Evolutionary conservation across 2,797 vertebrate genomes (phyloP).

Genomic region (Sebastolobus alascanus): DNA sequence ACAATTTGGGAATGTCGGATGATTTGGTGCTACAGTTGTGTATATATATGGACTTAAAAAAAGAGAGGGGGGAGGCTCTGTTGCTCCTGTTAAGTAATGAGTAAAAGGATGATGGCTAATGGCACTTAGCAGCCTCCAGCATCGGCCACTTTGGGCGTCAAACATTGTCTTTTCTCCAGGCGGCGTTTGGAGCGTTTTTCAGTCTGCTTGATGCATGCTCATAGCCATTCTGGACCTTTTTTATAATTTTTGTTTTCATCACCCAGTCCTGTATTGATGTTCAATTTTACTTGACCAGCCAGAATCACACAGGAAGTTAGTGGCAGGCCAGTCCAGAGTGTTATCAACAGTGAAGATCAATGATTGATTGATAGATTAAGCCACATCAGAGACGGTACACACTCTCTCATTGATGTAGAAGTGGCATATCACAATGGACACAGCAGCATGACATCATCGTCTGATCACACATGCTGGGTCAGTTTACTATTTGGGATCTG

Average conservation of each 20-base stretch:
- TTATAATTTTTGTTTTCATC: background rate
- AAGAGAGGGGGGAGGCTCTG: slow-evolving; percentile 1
- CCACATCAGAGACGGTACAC: background rate
- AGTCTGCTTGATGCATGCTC: background rate
- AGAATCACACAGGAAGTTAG: background rate
- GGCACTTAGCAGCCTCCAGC: slow-evolving; percentile 18
- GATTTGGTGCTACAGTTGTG: slow-evolving; percentile 49
- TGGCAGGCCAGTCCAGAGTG: background rate
- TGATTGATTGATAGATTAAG: background rate
- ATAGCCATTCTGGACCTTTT: background rate
- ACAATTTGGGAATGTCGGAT: slow-evolving; percentile 52
- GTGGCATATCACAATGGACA: slow-evolving; percentile 1
- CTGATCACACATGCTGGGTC: slow-evolving; percentile 29
- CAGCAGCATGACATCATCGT: slow-evolving; percentile 36
- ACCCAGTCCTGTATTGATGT: background rate
- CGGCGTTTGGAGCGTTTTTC: background rate
- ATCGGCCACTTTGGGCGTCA: background rate
- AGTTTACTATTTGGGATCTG: slow-evolving; percentile 29
- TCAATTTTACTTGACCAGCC: background rate
- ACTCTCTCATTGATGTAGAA: background rate
- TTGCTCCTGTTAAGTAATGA: slow-evolving; percentile 34
- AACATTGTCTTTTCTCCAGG: slow-evolving; percentile 2
- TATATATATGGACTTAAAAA: slow-evolving; percentile 39
- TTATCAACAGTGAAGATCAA: background rate
- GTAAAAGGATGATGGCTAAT: slow-evolving; percentile 23